Percentiles rank a stretch among this genome's conserved stretches.
phyloP scores from a whole-genome alignment of 1,140 invertebrate genomes.

The Gryllus bimaculatus region DNA sequence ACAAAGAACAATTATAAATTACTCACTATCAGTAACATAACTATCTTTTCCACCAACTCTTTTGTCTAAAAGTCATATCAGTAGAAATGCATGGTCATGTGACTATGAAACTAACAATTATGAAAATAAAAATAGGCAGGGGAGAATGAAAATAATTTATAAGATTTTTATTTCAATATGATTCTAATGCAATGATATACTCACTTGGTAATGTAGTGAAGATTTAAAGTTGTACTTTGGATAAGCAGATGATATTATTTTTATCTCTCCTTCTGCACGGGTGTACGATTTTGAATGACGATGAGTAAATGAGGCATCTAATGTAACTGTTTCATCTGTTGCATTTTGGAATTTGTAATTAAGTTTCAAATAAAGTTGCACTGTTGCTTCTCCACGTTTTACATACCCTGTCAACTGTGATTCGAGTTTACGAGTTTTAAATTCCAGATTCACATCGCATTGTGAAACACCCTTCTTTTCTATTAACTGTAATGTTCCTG shows the following conservation, averaged over 20 bases:
- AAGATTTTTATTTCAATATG: background rate
- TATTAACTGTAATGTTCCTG: slow-evolving; percentile 36
- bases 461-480: slow-evolving; percentile 58
- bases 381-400: slow-evolving; percentile 40
- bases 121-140: too few species aligned
- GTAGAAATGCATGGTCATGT: too few species aligned
- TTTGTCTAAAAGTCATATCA: too few species aligned
- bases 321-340: slow-evolving; percentile 53
- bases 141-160: too few species aligned
- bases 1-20: too few species aligned
- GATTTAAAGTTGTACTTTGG: slow-evolving; percentile 61
- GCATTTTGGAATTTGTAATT: slow-evolving; percentile 57
- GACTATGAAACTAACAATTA: too few species aligned
- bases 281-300: slow-evolving; percentile 49
- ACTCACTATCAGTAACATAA: too few species aligned
- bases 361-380: slow-evolving; percentile 47
- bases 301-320: slow-evolving; percentile 54
- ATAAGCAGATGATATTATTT: slow-evolving; percentile 61
- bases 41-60: too few species aligned
- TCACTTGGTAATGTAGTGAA: slow-evolving; percentile 51
- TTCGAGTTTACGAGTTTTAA: slow-evolving; percentile 56
- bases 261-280: slow-evolving; percentile 45
- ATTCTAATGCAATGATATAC: slow-evolving; percentile 17
- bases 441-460: slow-evolving; percentile 54
- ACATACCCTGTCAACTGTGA: slow-evolving; percentile 59